A percentile compares a stretch with the other conserved stretches of the same genome.
These are phyloP conservation scores for Tethea ocularis DNA, from an alignment of 2,888 invertebrate genomes.

Conservation along the genomic window DNA sequence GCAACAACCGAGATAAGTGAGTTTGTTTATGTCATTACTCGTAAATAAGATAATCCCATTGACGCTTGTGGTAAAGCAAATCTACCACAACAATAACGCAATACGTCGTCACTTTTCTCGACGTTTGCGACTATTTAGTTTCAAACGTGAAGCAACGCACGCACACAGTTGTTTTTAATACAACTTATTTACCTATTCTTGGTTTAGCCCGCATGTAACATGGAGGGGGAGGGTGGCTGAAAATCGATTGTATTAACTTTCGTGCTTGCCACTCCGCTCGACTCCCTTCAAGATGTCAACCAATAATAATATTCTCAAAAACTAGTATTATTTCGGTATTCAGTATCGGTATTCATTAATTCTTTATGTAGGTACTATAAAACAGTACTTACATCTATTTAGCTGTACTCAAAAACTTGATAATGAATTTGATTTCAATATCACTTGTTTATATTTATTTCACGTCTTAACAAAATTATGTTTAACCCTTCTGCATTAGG, in stretches of 20 bases:
- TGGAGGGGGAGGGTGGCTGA: not conserved
- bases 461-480: not conserved
- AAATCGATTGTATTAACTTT: constrained; percentile 2
- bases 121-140: not conserved
- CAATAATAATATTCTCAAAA: not conserved
- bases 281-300: not conserved
- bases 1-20: constrained; percentile 76
- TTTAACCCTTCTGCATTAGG: constrained; percentile 43
- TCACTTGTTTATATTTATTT: not conserved
- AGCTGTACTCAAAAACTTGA: not conserved
- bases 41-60: constrained; percentile 9
- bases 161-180: not conserved
- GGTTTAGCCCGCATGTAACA: not conserved
- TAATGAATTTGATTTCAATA: not conserved
- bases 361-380: not conserved
- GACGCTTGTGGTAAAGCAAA: constrained; percentile 7
- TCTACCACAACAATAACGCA: not conserved
- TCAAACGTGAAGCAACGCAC: not conserved
- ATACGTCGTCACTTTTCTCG: constrained; percentile 4
- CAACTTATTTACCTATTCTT: constrained; percentile 4
- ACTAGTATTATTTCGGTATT: not conserved
- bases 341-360: not conserved
- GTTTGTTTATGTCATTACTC: constrained; percentile 30
- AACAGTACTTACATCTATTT: not conserved
- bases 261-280: not conserved